Evolutionary conservation across 1,140 invertebrate species (phyloP), one percentile per base, ranked within the genome.

Genomic region (Phocides pigmalion): DNA sequence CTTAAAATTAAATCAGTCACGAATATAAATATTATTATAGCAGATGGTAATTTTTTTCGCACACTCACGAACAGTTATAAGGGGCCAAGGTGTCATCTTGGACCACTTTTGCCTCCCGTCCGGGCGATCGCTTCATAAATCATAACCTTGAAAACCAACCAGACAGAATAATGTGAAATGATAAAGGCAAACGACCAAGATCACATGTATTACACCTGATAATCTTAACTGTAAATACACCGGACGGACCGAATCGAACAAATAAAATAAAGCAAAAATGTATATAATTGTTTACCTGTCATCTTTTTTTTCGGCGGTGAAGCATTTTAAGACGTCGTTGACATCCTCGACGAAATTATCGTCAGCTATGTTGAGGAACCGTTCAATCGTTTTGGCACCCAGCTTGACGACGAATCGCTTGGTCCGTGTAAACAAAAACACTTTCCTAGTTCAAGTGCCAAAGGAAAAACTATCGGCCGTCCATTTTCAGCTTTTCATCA

Each of bases 301-400:
- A 84, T 81, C 74, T 81, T 77, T 84, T 82, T 82, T 83, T 73
- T 84, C 82, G 73, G 79, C 73, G 64, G 87, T 62, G 79, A 90
- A 92, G 84, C 87, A 90, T 91, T 86, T 89, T 72, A 92, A 63
- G 79, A 90, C 88, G 76, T 91, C 88, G 72, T 83, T 91, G 65
- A 91, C 89, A 89, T 91, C 86, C 64, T 92, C 88, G 69, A 91
- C 76, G 72, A 92, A 92, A 75, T 82, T 83, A 51, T 79, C 80
- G 79, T 92, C 89, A 54, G 88, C 89, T 64, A 89, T 78, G 75
- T 81, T 88, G 42, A 92, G 72, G 67, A 92, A 87, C 61, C 85
- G 81, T 68, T 91, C 89, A 47, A 90, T 80, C 62, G 84, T 89
- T 90, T 89, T 91, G 87, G 90, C 79, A 91, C 89, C 90, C 90